Percentiles rank a stretch among this genome's conserved stretches.
Evolutionary conservation across 2,797 vertebrate species (phyloP).

Genomic region (Acipenser oxyrinchus): DNA sequence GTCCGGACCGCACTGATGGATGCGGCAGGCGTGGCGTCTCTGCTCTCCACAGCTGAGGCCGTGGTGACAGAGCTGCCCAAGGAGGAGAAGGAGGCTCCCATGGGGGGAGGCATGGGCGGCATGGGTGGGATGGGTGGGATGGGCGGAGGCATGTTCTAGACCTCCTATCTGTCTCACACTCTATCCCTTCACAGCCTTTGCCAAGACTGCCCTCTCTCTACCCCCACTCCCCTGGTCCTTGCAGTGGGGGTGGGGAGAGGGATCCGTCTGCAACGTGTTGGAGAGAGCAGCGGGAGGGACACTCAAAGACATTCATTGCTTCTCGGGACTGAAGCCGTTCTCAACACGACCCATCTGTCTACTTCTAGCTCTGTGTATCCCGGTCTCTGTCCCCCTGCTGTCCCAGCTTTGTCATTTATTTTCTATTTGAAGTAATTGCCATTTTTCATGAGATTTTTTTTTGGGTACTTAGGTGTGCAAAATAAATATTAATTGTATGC

Average conservation of each 20-base stretch:
- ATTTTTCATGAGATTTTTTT: too few species aligned
- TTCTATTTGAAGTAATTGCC: too few species aligned
- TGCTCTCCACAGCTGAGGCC: conserved; percentile 85
- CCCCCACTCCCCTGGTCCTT: conserved; percentile 16
- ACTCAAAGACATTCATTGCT: too few species aligned
- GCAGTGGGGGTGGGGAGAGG: conserved; percentile 24
- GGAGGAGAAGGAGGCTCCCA: conserved; percentile 79
- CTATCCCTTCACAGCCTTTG: conserved; percentile 22
- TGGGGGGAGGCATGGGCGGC: conserved; percentile 78
- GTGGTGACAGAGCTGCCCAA: conserved; percentile 92
- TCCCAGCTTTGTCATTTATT: too few species aligned
- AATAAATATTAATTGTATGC: too few species aligned
- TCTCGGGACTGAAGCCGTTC: too few species aligned
- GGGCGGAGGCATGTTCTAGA: conserved; percentile 80
- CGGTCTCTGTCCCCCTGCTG: too few species aligned
- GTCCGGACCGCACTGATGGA: conserved; percentile 91
- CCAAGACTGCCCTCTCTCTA: too few species aligned
- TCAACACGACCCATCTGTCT: too few species aligned
- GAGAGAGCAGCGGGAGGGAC: conserved; percentile 17
- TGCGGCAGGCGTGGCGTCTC: conserved; percentile 85
- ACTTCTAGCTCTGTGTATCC: too few species aligned
- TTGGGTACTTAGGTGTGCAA: too few species aligned
- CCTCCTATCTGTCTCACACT: conserved; percentile 14
- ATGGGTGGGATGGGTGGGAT: conserved; percentile 68
- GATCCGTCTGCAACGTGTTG: conserved; percentile 20